Evolutionary conservation across 2,797 vertebrate species (phyloP).

Genomic region (Sebastes hubbsi): DNA sequence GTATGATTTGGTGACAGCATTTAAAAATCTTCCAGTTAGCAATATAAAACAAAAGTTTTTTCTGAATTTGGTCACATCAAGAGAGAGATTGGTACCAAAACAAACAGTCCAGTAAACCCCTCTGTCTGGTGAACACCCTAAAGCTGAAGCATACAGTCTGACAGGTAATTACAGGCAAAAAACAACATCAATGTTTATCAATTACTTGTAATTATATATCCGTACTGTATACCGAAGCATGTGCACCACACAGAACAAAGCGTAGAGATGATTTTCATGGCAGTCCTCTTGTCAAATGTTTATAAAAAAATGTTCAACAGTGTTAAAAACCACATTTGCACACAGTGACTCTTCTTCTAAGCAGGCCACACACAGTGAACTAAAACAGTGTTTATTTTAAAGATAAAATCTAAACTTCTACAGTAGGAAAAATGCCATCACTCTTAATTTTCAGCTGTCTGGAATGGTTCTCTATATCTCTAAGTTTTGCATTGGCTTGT

Average conservation of each 20-base stretch:
- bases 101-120: not conserved
- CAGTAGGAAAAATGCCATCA: conserved; percentile 11
- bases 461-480: conserved; percentile 8
- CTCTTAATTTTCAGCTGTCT: conserved; percentile 3
- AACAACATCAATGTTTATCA: not conserved
- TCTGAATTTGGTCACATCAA: not conserved
- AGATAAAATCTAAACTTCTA: conserved; percentile 3
- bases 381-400: not conserved
- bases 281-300: not conserved
- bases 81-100: not conserved
- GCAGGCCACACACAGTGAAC: conserved; percentile 1
- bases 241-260: not conserved
- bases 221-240: not conserved
- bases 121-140: not conserved
- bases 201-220: not conserved
- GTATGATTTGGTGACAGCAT: conserved; percentile 52
- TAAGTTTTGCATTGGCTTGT: conserved; percentile 56
- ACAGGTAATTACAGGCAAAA: not conserved
- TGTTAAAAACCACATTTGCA: no score
- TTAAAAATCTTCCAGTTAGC: conserved; percentile 36
- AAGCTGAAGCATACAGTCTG: not conserved
- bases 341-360: not conserved
- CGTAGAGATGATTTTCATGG: not conserved
- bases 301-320: no score
- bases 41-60: not conserved